Conservation (phyloP, 2,113 vertebrate species). For the Zapornia atra region DNA sequence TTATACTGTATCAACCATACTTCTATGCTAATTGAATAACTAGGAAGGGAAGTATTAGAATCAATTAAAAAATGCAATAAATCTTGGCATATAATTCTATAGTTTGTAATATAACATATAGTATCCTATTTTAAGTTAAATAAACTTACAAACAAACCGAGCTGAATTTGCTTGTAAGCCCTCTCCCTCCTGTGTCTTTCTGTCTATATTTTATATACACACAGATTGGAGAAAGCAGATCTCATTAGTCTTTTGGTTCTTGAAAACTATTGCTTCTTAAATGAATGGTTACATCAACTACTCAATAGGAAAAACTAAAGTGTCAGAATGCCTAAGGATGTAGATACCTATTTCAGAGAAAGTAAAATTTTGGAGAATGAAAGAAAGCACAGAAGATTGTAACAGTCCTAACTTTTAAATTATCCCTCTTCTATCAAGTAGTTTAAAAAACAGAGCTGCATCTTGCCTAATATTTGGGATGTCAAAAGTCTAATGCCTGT, state of each 20-base stretch:
- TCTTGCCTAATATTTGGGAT: neutral
- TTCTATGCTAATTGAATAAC: neutral
- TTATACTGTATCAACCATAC: neutral
- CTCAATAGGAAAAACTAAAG: neutral
- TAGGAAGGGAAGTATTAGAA: neutral
- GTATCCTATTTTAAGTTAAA: neutral
- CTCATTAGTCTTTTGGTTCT: neutral
- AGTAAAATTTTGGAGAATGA: neutral
- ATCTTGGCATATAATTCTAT: neutral
- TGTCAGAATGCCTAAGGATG: neutral
- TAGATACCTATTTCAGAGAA: neutral
- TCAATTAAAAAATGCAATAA: neutral
- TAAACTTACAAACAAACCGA: neutral
- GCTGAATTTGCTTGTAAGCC: neutral
- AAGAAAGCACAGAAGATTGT: neutral
- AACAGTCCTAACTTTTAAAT: neutral
- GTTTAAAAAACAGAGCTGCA: neutral
- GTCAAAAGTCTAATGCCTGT: neutral
- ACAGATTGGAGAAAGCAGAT: neutral
- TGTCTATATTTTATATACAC: neutral
- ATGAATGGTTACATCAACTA: neutral
- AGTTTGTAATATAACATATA: neutral
- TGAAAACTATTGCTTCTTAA: neutral
- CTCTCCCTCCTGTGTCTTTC: neutral
- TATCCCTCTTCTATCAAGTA: neutral